Evolutionary conservation across 2,113 vertebrate genomes (phyloP), one percentile per base, ranked within the genome.

Genomic region (Gadus chalcogrammus): DNA sequence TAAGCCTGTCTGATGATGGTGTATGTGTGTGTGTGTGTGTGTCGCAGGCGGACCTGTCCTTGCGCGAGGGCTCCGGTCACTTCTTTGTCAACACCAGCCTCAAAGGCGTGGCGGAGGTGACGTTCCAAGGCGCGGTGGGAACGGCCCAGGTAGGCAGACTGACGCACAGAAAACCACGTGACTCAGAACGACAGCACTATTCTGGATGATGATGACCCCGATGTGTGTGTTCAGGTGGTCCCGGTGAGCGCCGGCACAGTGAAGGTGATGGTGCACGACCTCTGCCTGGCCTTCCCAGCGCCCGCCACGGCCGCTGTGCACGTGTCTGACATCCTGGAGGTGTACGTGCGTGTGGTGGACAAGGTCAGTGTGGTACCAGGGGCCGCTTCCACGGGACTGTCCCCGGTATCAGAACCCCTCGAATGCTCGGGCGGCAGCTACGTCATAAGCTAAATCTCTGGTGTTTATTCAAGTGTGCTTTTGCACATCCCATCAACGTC

Each of bases 31-130:
- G 42, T 12, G 42, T 48, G 42, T 48, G 42, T 48, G 42, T 48
- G 6, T 84, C 80, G 4, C 84, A 99, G 97, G 91, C 82, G 0
- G 93, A 94, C 64, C 91, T 99, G 53, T 75, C 79, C 5, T 85
- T 99, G 75, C 86, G 62, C 55, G 95, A 95, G 73, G 97, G 97
- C 35, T 99, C 97, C 0, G 97, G 96, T 1, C 94, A 96, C 86
- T 99, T 98, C 86, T 96, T 92, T 71, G 83, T 99, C 81, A 98
- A 98, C 72, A 89, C 93, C 35, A 99, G 94, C 3, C 64, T 88
- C 0, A 74, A 70, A 11, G 92, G 93, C 3, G 62, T 95, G 1
- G 88, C 92, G 1, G 85, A 85, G 11, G 91, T 97, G 67, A 65
- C 72, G 11, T 94, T 94, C 83, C 92, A 95, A 77, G 95, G 96